Evolutionary conservation across 2,888 invertebrate genomes (phyloP).

Genomic region (Phengaris arion): DNA sequence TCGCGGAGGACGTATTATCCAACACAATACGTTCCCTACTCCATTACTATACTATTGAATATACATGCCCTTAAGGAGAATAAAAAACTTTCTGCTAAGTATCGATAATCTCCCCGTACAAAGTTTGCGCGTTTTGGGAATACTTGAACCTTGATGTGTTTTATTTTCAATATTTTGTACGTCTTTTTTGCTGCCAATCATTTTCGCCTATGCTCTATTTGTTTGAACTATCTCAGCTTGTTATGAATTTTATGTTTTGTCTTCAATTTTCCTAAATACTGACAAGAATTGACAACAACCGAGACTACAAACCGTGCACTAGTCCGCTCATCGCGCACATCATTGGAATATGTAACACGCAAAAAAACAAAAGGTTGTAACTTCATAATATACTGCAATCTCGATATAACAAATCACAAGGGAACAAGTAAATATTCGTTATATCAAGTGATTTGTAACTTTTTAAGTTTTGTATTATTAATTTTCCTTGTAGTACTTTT

Average conservation of each 20-base stretch:
- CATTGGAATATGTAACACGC: neutral
- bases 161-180: constrained; percentile 21
- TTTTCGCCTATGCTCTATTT: neutral
- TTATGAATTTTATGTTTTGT: neutral
- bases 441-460: too few relatives aligned
- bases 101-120: constrained; percentile 25
- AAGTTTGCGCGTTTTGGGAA: constrained; percentile 21
- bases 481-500: too few relatives aligned
- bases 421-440: too few relatives aligned
- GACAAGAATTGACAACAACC: neutral
- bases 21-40: neutral
- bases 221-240: neutral
- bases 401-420: too few relatives aligned
- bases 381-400: too few relatives aligned
- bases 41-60: constrained; percentile 19
- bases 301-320: neutral
- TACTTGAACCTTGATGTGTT: constrained; percentile 28
- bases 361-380: too few relatives aligned
- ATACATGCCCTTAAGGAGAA: constrained; percentile 16
- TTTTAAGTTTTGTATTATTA: too few relatives aligned
- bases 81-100: constrained; percentile 24
- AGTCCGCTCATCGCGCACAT: neutral
- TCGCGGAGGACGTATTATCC: constrained; percentile 2
- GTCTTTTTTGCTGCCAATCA: constrained; percentile 8
- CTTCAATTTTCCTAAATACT: too few relatives aligned